Evolutionary conservation across 2,113 vertebrate species (phyloP), one percentile per base, ranked within the genome.

Genomic region (Pipa parva): DNA sequence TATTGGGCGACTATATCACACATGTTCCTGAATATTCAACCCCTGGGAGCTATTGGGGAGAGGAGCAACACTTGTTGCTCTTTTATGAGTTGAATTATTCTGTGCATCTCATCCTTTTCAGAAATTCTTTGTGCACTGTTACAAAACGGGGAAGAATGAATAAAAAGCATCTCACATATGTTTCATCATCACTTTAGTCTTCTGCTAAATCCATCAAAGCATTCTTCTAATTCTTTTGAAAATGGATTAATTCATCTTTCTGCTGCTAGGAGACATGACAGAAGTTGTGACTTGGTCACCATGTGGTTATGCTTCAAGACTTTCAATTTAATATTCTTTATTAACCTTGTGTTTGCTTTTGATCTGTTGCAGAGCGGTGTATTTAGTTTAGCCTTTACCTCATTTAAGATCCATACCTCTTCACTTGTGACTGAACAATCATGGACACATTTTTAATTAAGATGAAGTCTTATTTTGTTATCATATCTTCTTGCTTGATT

Each of bases 331-430:
- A 61, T 70, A 54, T 26, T 54, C 37, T 54, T 11, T n/a, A 54
- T 54, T 61, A 52, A 60, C 54, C 51, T 54, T 61, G 33, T 45
- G 29, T 70, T 70, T 61, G 48, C 57, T 61, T 49, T 26, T 69
- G 22, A 39, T 45, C 26, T 57, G 66, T 69, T 70, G 58, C 66
- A 15, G 58, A 54, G 66, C 66, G 33, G 49, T 54, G 13, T 2
- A 4, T 17, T 15, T 20, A 24, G 25, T 27, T 20, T 39, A n/a
- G 55, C 45, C 45, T 36, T 52, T 18, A 29, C 29, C 46, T 42
- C 24, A 42, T 31, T 10, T 15, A 7, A 7, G n/a, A 26, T 15
- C 6, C 24, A 24, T 20, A 63, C 13, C 13, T 25, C 28, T 63
- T 25, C 15, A 3, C 7, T 48, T 20, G 1, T 2, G 39, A n/a